Evolutionary conservation across 2,113 vertebrate genomes (phyloP), one percentile per base, ranked within the genome.

Genomic region (Thoracochromis brauschi): DNA sequence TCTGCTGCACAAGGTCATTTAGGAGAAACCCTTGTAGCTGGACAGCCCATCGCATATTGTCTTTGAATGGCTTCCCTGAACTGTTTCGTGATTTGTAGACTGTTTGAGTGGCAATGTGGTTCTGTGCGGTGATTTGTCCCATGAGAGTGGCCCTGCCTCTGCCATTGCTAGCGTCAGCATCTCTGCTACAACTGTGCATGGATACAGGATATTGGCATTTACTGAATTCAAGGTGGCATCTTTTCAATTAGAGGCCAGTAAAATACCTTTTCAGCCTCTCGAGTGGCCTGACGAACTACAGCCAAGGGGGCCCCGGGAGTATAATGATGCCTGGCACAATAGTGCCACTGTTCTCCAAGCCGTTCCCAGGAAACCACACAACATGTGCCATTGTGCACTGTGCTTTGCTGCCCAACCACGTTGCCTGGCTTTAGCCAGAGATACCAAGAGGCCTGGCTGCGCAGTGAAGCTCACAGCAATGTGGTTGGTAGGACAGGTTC

Each of bases 301-400:
- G 94, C 96, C 95, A 93, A 96, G 79, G 93, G 93, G 96, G 94
- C 95, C 94, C 91, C 51, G 85, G 91, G 85, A 84, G 93, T 95
- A 96, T 96, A 96, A 96, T 96, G 96, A 96, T 94, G 95, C 93
- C 93, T 95, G 96, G 95, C 96, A 97, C 96, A 97, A 97, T 96
- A 95, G 93, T 85, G 55, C 91, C 92, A 96, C 95, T 97, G 97
- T 97, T 96, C 90, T 86, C 90, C 87, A 82, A 92, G 87, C 94
- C 88, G 95, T 97, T 97, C 97, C 96, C 97, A 97, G 96, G 96
- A 96, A 96, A 96, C 96, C 89, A 42, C 96, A 96, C 96, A 96
- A 96, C 96, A 96, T 93, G 94, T 89, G 91, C 93, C 94, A 96
- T 97, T 97, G 97, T 96, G 93, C 92, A 78, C 91, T 90, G 87